Conservation (phyloP, 1,140 invertebrate species). For the Drosophila mojavensis region DNA sequence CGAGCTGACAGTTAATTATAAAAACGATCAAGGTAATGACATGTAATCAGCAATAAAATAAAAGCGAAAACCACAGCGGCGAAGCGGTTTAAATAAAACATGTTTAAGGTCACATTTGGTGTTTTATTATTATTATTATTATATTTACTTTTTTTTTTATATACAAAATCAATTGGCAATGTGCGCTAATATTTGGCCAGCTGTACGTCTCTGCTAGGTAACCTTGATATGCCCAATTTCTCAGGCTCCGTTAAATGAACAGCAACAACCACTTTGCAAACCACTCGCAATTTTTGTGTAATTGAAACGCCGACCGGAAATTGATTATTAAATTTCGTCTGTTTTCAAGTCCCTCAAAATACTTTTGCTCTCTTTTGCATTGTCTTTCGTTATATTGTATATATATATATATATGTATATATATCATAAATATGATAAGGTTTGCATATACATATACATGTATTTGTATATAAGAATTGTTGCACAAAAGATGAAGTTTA, state of each 20-base stretch:
- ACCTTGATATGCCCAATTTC: constrained; percentile 24
- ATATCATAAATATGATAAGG: background rate
- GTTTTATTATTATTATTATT: constrained; percentile 15
- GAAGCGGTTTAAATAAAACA: constrained; percentile 43
- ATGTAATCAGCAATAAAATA: constrained; percentile 54
- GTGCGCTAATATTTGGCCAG: constrained; percentile 26
- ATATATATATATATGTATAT: background rate
- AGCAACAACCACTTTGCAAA: constrained; percentile 1
- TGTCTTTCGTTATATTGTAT: background rate
- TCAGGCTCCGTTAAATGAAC: constrained; percentile 14
- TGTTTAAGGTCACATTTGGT: constrained; percentile 59
- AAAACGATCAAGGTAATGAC: constrained; percentile 71
- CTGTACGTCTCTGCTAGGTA: constrained; percentile 16
- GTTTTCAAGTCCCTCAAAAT: background rate
- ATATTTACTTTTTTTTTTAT: constrained; percentile 3
- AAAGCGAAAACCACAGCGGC: constrained; percentile 13
- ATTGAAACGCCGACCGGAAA: constrained; percentile 44
- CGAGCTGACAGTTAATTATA: constrained; percentile 72
- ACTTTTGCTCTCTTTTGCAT: background rate
- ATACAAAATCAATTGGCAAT: constrained; percentile 23
- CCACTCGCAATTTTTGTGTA: constrained; percentile 11
- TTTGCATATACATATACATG: background rate
- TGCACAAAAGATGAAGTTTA: background rate
- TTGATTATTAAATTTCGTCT: constrained; percentile 16
- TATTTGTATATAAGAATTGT: background rate